Percentiles rank a stretch among this genome's conserved stretches.
Evolutionary conservation across 2,888 invertebrate species (phyloP).

Genomic region (Cyclophora punctaria): DNA sequence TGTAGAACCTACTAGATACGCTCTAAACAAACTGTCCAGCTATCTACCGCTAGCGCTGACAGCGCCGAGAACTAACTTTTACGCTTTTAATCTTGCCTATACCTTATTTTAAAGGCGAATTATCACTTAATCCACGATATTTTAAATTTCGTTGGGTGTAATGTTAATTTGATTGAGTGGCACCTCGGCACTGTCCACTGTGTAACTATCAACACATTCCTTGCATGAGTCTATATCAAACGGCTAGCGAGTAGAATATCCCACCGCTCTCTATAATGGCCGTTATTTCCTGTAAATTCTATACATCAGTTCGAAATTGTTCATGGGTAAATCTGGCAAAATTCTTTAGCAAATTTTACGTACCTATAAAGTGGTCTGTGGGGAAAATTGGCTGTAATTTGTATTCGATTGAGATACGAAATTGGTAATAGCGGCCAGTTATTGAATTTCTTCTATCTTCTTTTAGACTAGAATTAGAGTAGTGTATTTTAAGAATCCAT

Average conservation of each 20-base stretch:
- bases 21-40: not conserved
- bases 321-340: conserved; percentile 70
- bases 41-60: not conserved
- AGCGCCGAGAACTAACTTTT: conserved; percentile 20
- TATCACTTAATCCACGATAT: conserved; percentile 6
- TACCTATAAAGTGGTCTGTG: conserved; percentile 33
- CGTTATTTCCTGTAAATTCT: conserved; percentile 58
- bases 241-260: conserved; percentile 57
- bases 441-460: conserved; percentile 33
- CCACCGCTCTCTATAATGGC: conserved; percentile 51
- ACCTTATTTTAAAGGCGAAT: conserved; percentile 20
- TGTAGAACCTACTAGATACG: not conserved
- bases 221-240: conserved; percentile 48
- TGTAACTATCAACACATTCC: conserved; percentile 29
- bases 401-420: conserved; percentile 23
- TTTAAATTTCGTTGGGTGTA: conserved; percentile 3
- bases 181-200: conserved; percentile 50
- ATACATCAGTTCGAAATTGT: conserved; percentile 25
- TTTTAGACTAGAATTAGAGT: conserved; percentile 40
- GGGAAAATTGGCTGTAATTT: conserved; percentile 47
- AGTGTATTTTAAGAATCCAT: conserved; percentile 5
- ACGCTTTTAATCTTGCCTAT: conserved; percentile 24
- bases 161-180: conserved; percentile 49
- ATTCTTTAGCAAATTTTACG: conserved; percentile 36
- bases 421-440: conserved; percentile 68